Percentiles rank a stretch among this genome's conserved stretches.
These are phyloP conservation scores for Butorides virescens DNA, from an alignment of 2,113 vertebrate genomes.

Conservation along the genomic window DNA sequence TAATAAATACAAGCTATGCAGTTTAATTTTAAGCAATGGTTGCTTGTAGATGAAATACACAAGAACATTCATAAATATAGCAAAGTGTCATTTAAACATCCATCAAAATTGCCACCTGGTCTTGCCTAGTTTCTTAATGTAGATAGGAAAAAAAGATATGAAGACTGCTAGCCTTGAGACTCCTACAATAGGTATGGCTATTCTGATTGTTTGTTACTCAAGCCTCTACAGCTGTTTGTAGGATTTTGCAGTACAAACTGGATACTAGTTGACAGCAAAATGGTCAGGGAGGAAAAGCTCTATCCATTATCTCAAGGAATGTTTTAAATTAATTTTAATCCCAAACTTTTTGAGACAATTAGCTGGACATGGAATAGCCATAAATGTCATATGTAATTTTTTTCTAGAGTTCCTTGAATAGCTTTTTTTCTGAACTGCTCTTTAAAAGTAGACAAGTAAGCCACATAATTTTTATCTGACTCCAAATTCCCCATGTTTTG, in stretches of 20 bases:
- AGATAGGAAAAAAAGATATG: background rate
- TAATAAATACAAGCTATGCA: background rate
- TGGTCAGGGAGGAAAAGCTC: background rate
- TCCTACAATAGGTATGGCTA: background rate
- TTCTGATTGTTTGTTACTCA: background rate
- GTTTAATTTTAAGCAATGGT: background rate
- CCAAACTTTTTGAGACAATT: background rate
- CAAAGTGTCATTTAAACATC: background rate
- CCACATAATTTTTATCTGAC: background rate
- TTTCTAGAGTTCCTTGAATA: background rate
- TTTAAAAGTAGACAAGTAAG: background rate
- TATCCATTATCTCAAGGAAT: background rate
- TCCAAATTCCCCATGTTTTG: background rate
- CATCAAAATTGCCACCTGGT: background rate
- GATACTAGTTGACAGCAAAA: constrained; percentile 2
- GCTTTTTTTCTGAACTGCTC: background rate
- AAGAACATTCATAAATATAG: background rate
- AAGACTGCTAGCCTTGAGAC: background rate
- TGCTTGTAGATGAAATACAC: background rate
- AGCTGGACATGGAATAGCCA: constrained; percentile 13
- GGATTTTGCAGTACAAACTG: background rate
- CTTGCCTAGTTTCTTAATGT: background rate
- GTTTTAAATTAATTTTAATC: background rate
- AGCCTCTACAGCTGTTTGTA: background rate
- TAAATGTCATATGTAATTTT: background rate